Conservation (phyloP, 2,113 vertebrate genomes). For the Percopsis transmontana region DNA sequence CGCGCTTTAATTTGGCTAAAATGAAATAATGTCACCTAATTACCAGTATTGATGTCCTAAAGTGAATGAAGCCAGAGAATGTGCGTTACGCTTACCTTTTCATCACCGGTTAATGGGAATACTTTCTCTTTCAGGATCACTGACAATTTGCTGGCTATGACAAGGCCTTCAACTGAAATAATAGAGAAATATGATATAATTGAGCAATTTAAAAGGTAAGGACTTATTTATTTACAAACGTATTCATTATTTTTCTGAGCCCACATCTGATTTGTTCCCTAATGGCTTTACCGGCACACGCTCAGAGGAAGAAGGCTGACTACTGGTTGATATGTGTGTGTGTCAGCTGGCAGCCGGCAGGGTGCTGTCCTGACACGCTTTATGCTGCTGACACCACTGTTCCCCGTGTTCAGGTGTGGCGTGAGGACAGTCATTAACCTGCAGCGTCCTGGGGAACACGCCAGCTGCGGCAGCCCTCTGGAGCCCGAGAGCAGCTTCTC, state of each 20-base stretch:
- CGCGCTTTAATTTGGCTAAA: no score
- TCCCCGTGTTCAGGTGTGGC: constrained; percentile 77
- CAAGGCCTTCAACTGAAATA: constrained; percentile 93
- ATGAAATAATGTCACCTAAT: no score
- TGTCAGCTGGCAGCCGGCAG: no score
- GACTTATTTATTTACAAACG: not conserved
- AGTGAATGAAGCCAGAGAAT: no score
- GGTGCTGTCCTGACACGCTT: no score
- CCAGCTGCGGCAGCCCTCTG: constrained; percentile 92
- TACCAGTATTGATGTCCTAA: no score
- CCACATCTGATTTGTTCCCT: not conserved
- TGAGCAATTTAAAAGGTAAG: constrained; percentile 90
- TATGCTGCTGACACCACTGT: not conserved
- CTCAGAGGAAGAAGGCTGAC: no score
- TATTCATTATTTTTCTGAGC: not conserved
- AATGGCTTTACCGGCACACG: not conserved
- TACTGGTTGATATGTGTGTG: no score
- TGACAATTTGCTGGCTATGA: constrained; percentile 93
- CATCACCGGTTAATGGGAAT: not conserved
- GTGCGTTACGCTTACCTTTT: no score
- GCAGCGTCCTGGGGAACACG: constrained; percentile 94
- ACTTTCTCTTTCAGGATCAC: constrained; percentile 84
- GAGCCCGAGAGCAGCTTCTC: constrained; percentile 94
- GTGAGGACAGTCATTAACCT: constrained; percentile 96
- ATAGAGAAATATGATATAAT: constrained; percentile 92